Evolutionary conservation across 2,113 vertebrate genomes (phyloP).

Genomic region (Periophthalmus modestus): DNA sequence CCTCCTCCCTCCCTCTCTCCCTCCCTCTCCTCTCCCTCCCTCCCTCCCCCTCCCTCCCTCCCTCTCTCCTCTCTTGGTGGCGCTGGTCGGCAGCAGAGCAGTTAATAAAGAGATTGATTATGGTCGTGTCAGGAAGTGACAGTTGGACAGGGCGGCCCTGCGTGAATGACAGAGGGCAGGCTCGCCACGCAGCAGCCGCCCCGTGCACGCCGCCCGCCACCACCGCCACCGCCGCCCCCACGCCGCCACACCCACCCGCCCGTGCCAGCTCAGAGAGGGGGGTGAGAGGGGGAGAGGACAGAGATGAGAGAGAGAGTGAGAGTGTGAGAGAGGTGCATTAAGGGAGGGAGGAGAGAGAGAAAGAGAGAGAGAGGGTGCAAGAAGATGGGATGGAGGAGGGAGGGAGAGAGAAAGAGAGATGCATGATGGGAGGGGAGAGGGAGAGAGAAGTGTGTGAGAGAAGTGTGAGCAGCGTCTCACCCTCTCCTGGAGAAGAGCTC

Average conservation of each 20-base stretch:
- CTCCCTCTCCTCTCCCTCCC: neutral
- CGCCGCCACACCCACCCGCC: too few relatives aligned
- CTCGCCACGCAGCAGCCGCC: slow-evolving; percentile 84
- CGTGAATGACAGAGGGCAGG: slow-evolving; percentile 94
- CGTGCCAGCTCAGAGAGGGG: too few relatives aligned
- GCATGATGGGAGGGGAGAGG: too few relatives aligned
- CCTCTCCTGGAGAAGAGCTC: slow-evolving; percentile 56
- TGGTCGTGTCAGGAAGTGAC: slow-evolving; percentile 92
- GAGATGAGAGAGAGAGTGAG: too few relatives aligned
- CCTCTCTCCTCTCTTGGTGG: slow-evolving; percentile 68
- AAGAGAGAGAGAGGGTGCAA: too few relatives aligned
- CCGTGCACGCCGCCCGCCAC: slow-evolving; percentile 76
- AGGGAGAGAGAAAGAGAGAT: too few relatives aligned
- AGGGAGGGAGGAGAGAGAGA: too few relatives aligned
- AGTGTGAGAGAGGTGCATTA: too few relatives aligned
- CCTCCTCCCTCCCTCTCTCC: neutral
- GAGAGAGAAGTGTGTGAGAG: too few relatives aligned
- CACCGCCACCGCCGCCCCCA: slow-evolving; percentile 78
- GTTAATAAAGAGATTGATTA: slow-evolving; percentile 99
- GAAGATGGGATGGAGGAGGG: too few relatives aligned
- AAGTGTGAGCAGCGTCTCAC: slow-evolving; percentile 18
- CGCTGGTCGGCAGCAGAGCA: slow-evolving; percentile 86
- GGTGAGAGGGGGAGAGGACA: slow-evolving; percentile 38
- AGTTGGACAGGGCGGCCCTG: slow-evolving; percentile 92
- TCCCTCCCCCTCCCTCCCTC: neutral